phyloP scores from a whole-genome alignment of 2,888 invertebrate species.

The Rhaphigaster nebulosa region DNA sequence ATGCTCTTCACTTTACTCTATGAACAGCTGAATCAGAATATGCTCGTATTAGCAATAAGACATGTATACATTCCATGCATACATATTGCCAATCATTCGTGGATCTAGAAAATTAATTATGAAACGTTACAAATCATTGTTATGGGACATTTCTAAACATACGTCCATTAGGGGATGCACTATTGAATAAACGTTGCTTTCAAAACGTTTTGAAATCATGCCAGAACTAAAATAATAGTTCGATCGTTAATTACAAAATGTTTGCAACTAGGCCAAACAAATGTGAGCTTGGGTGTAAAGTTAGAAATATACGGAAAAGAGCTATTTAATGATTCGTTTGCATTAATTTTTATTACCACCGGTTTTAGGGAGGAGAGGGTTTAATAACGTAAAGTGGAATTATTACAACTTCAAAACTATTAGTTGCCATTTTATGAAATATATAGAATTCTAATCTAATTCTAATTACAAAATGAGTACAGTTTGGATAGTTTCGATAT shows the following conservation, averaged over 20 bases:
- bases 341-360: neutral
- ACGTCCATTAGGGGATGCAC: neutral
- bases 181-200: neutral
- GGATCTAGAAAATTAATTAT: neutral
- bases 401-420: too few relatives aligned
- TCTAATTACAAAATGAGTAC: too few relatives aligned
- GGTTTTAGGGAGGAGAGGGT: too few relatives aligned
- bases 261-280: neutral
- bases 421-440: too few relatives aligned
- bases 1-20: too few relatives aligned
- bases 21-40: too few relatives aligned
- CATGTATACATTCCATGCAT: too few relatives aligned
- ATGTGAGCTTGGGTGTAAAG: neutral
- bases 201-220: neutral
- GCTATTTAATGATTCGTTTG: neutral
- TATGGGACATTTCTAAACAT: neutral
- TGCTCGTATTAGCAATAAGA: too few relatives aligned
- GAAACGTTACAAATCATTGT: neutral
- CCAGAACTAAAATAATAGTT: conserved; percentile 34
- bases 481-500: too few relatives aligned
- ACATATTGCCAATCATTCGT: neutral
- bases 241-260: neutral
- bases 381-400: too few relatives aligned
- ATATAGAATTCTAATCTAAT: too few relatives aligned
- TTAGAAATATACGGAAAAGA: neutral